phyloP scores from a whole-genome alignment of 2,888 invertebrate species.

The Lacanobia oleracea region DNA sequence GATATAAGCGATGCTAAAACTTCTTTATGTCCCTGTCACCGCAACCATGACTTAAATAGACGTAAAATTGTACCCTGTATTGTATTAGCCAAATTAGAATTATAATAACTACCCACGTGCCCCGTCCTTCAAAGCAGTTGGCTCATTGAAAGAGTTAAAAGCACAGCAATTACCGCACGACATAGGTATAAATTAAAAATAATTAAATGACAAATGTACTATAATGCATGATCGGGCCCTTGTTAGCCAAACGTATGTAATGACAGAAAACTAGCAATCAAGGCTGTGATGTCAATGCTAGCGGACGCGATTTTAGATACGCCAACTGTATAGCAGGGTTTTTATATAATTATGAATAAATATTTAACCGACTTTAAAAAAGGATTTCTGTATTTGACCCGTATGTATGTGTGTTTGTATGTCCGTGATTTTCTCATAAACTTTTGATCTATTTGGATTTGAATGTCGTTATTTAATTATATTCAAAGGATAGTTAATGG shows the following conservation, averaged over 20 bases:
- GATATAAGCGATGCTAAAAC: background rate
- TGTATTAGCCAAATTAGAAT: slow-evolving; percentile 26
- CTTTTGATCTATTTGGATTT: too few relatives aligned
- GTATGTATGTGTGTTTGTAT: too few relatives aligned
- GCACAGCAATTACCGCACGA: slow-evolving; percentile 44
- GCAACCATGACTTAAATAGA: slow-evolving; percentile 28
- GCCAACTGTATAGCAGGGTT: background rate
- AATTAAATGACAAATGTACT: slow-evolving; percentile 57
- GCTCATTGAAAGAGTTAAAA: slow-evolving; percentile 48
- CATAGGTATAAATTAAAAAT: slow-evolving; percentile 45
- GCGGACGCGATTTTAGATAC: background rate
- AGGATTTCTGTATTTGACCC: too few relatives aligned
- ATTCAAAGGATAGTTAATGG: background rate
- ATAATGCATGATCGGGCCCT: slow-evolving; percentile 42
- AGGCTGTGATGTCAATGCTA: background rate
- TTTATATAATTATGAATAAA: background rate
- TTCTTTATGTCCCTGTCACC: background rate
- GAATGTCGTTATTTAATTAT: too few relatives aligned
- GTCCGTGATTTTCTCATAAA: too few relatives aligned
- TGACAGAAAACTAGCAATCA: slow-evolving; percentile 12
- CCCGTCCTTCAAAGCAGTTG: slow-evolving; percentile 26
- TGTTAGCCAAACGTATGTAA: slow-evolving; percentile 37
- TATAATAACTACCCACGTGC: slow-evolving; percentile 19
- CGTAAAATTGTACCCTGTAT: slow-evolving; percentile 15
- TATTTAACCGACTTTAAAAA: too few relatives aligned